Conservation (phyloP, 2,797 vertebrate species). For the Anabas testudineus region DNA sequence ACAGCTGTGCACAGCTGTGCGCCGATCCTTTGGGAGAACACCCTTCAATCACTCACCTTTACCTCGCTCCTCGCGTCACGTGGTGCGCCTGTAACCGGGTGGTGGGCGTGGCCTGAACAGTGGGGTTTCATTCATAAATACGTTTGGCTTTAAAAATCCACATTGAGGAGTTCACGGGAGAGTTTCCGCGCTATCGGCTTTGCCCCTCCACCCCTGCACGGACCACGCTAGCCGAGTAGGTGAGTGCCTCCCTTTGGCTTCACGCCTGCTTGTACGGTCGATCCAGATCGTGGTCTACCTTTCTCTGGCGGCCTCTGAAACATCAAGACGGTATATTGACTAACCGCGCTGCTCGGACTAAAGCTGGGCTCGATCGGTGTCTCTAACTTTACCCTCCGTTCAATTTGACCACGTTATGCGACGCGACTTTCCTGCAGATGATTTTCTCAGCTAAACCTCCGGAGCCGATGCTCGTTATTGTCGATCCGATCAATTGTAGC, state of each 20-base stretch:
- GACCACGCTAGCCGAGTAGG: constrained; percentile 79
- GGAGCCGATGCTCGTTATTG: constrained; percentile 32
- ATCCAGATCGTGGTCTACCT: too few relatives aligned
- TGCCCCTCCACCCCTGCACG: constrained; percentile 64
- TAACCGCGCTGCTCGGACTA: not conserved
- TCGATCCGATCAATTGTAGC: constrained; percentile 4
- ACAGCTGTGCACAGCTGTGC: not conserved
- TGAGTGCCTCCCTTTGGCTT: constrained; percentile 70
- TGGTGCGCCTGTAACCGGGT: constrained; percentile 72
- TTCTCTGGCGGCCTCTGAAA: constrained; percentile 39
- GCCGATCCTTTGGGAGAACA: constrained; percentile 19
- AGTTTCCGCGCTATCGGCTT: constrained; percentile 60
- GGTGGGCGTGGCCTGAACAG: constrained; percentile 84
- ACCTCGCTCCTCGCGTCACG: constrained; percentile 77
- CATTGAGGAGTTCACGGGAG: constrained; percentile 79
- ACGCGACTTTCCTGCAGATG: not conserved
- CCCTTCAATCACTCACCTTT: constrained; percentile 44
- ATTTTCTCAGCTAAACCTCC: constrained; percentile 9
- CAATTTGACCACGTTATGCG: constrained; percentile 4
- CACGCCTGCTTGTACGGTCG: constrained; percentile 57
- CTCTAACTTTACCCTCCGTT: constrained; percentile 9
- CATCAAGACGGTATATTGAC: constrained; percentile 25
- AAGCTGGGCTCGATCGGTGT: not conserved
- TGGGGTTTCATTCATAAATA: constrained; percentile 94
- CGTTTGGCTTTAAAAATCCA: constrained; percentile 79